Base-by-base conservation (phyloP, 1,140 invertebrate genomes). In the Polypedilum vanderplanki region DNA sequence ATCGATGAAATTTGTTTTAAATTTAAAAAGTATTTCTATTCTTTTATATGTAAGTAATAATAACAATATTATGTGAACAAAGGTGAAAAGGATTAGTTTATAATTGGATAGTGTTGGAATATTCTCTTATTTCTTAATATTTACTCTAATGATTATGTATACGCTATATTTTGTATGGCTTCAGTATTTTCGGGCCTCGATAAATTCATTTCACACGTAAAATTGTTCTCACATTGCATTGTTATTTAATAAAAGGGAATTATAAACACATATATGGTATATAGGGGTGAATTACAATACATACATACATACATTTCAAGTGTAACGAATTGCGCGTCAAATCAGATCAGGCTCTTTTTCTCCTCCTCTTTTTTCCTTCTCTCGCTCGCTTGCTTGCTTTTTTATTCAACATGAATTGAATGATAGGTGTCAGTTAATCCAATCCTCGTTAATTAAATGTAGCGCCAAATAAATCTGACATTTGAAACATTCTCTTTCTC, bases 371-470 rank as follows among this genome's bases (percentile, higher is more conserved):
- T 4, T 15, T 46, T 46, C 8, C 8, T 9, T 46, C 41, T 1
- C 24, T 33, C 24, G 24, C 24, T 33, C 5, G 24, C 24, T 33
- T 33, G 24, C 24, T 33, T 33, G n/a, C n/a, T 33, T 33, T 33
- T 33, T 33, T 33, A 33, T 33, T 33, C 24, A 33, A 33, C 41
- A 46, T 57, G 46, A 57, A 57, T 57, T 57, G 46, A 57, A 57
- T 57, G 46, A 57, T 57, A 57, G 46, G 46, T 57, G 46, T 57
- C 46, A 57, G 46, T 57, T 57, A 57, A 57, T 57, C 46, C 46
- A 57, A 57, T 57, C 46, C 46, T 57, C 46, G 46, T 57, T 57
- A 57, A 57, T 57, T 57, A 57, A 57, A 57, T 57, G 46, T 57
- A 57, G 46, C 46, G 46, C 46, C 46, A n/a, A 57, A 57, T 57